Conservation (phyloP, 1,140 invertebrate genomes). For the Trissolcus basalis region DNA sequence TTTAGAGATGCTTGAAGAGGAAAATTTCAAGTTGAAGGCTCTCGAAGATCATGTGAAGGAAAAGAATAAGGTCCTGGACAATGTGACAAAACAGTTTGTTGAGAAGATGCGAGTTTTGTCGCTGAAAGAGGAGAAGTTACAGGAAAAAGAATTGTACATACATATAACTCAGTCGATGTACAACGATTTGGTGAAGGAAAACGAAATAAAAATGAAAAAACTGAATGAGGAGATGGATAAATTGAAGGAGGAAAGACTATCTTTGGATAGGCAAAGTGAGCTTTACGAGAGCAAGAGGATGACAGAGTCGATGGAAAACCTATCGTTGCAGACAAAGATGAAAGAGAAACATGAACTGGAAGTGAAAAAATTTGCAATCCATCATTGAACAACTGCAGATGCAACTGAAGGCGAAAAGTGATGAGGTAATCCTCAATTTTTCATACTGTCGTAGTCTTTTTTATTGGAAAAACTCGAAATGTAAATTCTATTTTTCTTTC, state of each 20-base stretch:
- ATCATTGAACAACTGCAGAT: slow-evolving; percentile 29
- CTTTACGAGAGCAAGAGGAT: slow-evolving; percentile 60
- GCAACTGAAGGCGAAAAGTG: slow-evolving; percentile 15
- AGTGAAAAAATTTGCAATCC: slow-evolving; percentile 32
- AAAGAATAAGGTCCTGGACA: slow-evolving; percentile 34
- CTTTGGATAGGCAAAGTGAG: slow-evolving; percentile 61
- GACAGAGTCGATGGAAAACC: slow-evolving; percentile 53
- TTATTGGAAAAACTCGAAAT: no score
- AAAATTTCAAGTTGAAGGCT: slow-evolving; percentile 57
- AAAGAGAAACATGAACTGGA: slow-evolving; percentile 37
- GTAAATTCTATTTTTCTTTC: slow-evolving; percentile 13
- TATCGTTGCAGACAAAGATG: slow-evolving; percentile 32
- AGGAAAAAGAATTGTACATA: slow-evolving; percentile 6
- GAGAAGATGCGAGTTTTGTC: slow-evolving; percentile 41
- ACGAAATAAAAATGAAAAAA: neutral
- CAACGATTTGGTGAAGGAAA: slow-evolving; percentile 13
- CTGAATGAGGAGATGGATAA: slow-evolving; percentile 46
- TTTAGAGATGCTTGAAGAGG: slow-evolving; percentile 59
- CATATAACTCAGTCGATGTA: slow-evolving; percentile 11
- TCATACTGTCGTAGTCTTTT: no score
- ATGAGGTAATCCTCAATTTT: slow-evolving; percentile 31
- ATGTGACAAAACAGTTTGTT: slow-evolving; percentile 25
- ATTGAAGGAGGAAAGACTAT: slow-evolving; percentile 61
- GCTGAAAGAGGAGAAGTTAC: slow-evolving; percentile 16
- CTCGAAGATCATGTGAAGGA: slow-evolving; percentile 24